Conservation (phyloP, 1,140 invertebrate species). For the Zaprionus capensis region DNA sequence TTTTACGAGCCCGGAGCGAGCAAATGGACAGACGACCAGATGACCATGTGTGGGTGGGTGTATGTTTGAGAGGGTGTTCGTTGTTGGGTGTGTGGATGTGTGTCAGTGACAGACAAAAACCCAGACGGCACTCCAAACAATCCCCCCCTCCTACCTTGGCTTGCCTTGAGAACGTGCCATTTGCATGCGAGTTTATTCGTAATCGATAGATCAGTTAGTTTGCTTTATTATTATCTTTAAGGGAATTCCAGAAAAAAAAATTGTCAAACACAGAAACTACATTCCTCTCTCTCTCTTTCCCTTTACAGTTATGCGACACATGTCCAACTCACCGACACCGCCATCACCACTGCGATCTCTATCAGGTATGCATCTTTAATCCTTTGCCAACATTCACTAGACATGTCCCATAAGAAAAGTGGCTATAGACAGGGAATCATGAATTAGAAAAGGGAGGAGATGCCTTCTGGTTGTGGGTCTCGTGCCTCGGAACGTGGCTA, state of each 20-base stretch:
- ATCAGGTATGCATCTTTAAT: slow-evolving; percentile 77
- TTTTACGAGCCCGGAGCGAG: slow-evolving; percentile 67
- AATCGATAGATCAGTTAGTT: slow-evolving; percentile 30
- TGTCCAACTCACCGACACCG: slow-evolving; percentile 81
- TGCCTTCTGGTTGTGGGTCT: slow-evolving; percentile 10
- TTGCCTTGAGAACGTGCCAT: slow-evolving; percentile 60
- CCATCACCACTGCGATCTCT: slow-evolving; percentile 79
- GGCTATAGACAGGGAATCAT: not conserved
- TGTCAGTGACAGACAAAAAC: slow-evolving; percentile 37
- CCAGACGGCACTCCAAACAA: slow-evolving; percentile 17
- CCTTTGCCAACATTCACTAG: slow-evolving; percentile 68
- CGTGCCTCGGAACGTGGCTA: slow-evolving; percentile 73
- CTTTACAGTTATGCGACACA: slow-evolving; percentile 80
- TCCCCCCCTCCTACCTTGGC: not conserved
- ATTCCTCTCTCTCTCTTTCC: slow-evolving; percentile 23
- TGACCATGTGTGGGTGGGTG: slow-evolving; percentile 5
- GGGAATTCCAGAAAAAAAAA: not conserved
- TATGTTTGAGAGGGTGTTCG: not conserved
- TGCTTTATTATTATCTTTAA: not conserved
- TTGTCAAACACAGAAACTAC: slow-evolving; percentile 18
- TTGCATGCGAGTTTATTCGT: slow-evolving; percentile 55
- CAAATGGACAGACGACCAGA: slow-evolving; percentile 28
- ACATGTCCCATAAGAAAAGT: slow-evolving; percentile 53
- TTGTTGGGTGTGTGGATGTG: not conserved
- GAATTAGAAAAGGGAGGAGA: slow-evolving; percentile 1